A percentile compares a stretch with the other conserved stretches of the same genome.
Evolutionary conservation across 2,888 invertebrate species (phyloP).

Genomic region (Tenodera sinensis): DNA sequence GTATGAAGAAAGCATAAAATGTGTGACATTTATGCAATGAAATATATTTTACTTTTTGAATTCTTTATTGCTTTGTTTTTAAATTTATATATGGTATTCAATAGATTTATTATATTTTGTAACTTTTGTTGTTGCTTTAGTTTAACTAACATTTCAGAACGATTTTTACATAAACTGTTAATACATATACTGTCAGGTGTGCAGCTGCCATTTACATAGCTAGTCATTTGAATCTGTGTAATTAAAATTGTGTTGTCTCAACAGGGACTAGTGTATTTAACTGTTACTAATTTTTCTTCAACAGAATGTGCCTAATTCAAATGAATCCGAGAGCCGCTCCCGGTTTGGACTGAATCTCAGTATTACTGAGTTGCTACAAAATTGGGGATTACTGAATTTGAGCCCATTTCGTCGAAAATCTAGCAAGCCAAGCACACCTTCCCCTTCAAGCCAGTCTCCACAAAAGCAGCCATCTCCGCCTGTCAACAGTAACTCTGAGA

Average conservation of each 20-base stretch:
- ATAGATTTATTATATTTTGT: too few relatives aligned
- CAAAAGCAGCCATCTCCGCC: not conserved
- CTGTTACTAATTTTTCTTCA: not conserved
- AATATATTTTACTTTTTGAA: too few relatives aligned
- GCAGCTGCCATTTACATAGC: too few relatives aligned
- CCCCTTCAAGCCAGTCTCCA: constrained; percentile 1
- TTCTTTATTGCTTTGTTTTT: too few relatives aligned
- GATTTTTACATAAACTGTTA: too few relatives aligned
- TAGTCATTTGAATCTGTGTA: too few relatives aligned
- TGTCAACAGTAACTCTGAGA: not conserved
- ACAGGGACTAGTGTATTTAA: not conserved
- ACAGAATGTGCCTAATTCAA: not conserved
- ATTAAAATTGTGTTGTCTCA: not conserved
- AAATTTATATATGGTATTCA: too few relatives aligned
- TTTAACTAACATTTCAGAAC: too few relatives aligned
- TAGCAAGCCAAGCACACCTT: not conserved
- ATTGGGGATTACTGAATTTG: constrained; percentile 4
- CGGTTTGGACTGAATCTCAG: constrained; percentile 1
- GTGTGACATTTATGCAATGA: too few relatives aligned
- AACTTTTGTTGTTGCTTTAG: too few relatives aligned
- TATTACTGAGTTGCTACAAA: not conserved
- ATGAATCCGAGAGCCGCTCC: not conserved
- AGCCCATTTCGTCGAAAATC: constrained; percentile 10
- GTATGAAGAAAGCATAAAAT: too few relatives aligned
- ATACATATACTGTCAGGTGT: too few relatives aligned